A percentile compares a stretch with the other conserved stretches of the same genome.
Evolutionary conservation across 2,888 invertebrate genomes (phyloP).

Genomic region (Brachycybe producta): DNA sequence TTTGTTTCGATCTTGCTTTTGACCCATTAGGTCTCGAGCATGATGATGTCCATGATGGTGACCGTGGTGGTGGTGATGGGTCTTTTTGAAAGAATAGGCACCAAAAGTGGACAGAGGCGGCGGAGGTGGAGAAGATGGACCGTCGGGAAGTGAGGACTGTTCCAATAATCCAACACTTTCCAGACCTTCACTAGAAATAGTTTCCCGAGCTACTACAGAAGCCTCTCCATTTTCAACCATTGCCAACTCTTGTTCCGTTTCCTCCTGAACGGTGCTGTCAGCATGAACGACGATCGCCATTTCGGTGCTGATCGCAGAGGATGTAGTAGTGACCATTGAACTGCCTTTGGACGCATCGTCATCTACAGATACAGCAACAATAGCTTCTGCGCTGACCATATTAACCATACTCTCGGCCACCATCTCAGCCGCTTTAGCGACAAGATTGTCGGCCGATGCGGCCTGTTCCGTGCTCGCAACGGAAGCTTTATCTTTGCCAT

Average conservation of each 20-base stretch:
- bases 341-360: slow-evolving; percentile 12
- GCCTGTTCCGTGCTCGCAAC: slow-evolving; percentile 93
- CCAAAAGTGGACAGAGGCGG: neutral
- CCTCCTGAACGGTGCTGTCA: slow-evolving; percentile 22
- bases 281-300: slow-evolving; percentile 21
- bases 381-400: slow-evolving; percentile 54
- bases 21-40: slow-evolving; percentile 10
- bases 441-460: slow-evolving; percentile 84
- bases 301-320: slow-evolving; percentile 17
- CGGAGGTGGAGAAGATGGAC: neutral
- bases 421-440: slow-evolving; percentile 70
- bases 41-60: neutral
- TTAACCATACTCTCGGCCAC: slow-evolving; percentile 71
- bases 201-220: too few species aligned
- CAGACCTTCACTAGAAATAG: too few species aligned
- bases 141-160: neutral
- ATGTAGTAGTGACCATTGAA: slow-evolving; percentile 18
- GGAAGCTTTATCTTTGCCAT: slow-evolving; percentile 46
- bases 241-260: slow-evolving; percentile 23
- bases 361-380: slow-evolving; percentile 23
- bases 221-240: slow-evolving; percentile 18
- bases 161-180: neutral
- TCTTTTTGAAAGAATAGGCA: neutral
- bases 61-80: slow-evolving; percentile 4
- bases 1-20: slow-evolving; percentile 17